Conservation (phyloP, 2,888 invertebrate genomes). For the Platycheirus rosarum region DNA sequence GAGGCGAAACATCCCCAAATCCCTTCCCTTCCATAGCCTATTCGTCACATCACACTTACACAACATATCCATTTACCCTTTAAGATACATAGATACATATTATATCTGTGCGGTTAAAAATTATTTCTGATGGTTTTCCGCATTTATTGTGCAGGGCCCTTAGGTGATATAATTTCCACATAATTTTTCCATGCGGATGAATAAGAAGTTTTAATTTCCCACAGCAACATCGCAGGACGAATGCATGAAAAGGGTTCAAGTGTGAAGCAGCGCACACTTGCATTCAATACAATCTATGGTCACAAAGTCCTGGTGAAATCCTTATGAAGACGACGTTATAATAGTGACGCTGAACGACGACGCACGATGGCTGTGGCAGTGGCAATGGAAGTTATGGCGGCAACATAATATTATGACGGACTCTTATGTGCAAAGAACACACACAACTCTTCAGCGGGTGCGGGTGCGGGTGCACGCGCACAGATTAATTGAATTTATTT, state of each 20-base stretch:
- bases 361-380: neutral
- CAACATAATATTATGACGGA: slow-evolving; percentile 12
- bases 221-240: slow-evolving; percentile 19
- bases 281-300: neutral
- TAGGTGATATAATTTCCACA: slow-evolving; percentile 69
- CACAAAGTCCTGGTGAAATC: slow-evolving; percentile 4
- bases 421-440: slow-evolving; percentile 17
- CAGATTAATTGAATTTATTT: slow-evolving; percentile 64
- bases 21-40: neutral
- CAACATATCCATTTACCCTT: neutral
- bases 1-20: neutral
- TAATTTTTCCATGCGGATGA: slow-evolving; percentile 71
- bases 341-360: neutral
- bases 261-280: slow-evolving; percentile 3
- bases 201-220: slow-evolving; percentile 67
- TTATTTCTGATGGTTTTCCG: slow-evolving; percentile 25
- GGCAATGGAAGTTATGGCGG: slow-evolving; percentile 3
- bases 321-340: neutral
- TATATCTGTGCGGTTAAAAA: slow-evolving; percentile 10
- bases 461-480: slow-evolving; percentile 12
- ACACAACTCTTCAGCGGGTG: slow-evolving; percentile 2
- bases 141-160: slow-evolving; percentile 61
- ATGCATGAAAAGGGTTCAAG: slow-evolving; percentile 37
- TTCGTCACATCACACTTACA: neutral
- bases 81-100: too few species aligned